Evolutionary conservation across 1,140 invertebrate genomes (phyloP).

Genomic region (Cepaea nemoralis): DNA sequence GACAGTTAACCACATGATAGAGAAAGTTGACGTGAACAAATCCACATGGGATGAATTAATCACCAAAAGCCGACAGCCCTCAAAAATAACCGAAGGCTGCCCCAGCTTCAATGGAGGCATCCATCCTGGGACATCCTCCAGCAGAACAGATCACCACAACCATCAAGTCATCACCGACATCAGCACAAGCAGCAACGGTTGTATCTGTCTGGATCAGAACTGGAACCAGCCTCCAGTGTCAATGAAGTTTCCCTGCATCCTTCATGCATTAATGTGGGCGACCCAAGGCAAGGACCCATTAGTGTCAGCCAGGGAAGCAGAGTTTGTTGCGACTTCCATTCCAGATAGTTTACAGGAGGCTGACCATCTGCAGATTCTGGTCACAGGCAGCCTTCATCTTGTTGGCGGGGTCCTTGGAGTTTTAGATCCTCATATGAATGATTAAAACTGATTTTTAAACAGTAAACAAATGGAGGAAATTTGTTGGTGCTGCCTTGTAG

Average conservation of each 20-base stretch:
- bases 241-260: constrained; percentile 42
- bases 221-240: constrained; percentile 32
- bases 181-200: neutral
- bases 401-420: constrained; percentile 84
- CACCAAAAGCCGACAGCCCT: neutral
- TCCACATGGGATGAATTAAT: constrained; percentile 35
- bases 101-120: no score
- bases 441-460: no score
- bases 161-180: neutral
- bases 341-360: constrained; percentile 36
- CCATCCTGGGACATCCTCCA: neutral
- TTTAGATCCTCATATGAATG: constrained; percentile 58
- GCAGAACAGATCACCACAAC: neutral
- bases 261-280: constrained; percentile 44
- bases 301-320: neutral
- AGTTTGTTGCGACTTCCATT: constrained; percentile 20
- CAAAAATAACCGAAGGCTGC: neutral
- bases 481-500: no score
- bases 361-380: constrained; percentile 78
- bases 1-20: constrained; percentile 20
- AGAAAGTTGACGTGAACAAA: constrained; percentile 15
- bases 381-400: constrained; percentile 93
- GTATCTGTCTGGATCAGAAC: neutral
- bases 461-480: no score
- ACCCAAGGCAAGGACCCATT: constrained; percentile 34